phyloP scores from a whole-genome alignment of 1,140 invertebrate species.

The Drosophila triauraria region DNA sequence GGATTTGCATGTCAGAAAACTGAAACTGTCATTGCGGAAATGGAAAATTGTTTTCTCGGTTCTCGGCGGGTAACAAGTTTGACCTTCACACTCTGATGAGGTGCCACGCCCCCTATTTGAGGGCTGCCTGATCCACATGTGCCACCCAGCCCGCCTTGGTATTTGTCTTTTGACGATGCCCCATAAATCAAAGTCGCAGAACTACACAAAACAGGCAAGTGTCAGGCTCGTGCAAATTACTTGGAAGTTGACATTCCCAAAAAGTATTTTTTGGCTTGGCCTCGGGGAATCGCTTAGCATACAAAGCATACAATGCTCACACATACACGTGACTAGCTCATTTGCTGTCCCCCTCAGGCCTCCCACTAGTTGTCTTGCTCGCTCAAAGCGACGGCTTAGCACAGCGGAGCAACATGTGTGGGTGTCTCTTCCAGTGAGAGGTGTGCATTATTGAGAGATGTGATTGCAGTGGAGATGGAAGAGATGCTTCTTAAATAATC shows the following conservation, averaged over 20 bases:
- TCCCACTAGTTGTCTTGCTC: slow-evolving; percentile 10
- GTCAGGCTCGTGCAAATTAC: slow-evolving; percentile 80
- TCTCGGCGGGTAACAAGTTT: slow-evolving; percentile 47
- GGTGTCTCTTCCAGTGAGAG: slow-evolving; percentile 38
- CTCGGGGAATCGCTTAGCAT: slow-evolving; percentile 52
- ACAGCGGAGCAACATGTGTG: slow-evolving; percentile 73
- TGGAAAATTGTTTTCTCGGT: slow-evolving; percentile 48
- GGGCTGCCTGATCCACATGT: slow-evolving; percentile 23
- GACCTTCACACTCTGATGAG: slow-evolving; percentile 56
- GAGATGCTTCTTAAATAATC: neutral
- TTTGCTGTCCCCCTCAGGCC: slow-evolving; percentile 8
- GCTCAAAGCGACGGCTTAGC: slow-evolving; percentile 20
- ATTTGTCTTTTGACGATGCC: slow-evolving; percentile 41
- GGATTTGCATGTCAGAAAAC: slow-evolving; percentile 38
- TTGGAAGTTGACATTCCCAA: slow-evolving; percentile 70
- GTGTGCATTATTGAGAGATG: slow-evolving; percentile 6
- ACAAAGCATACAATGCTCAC: slow-evolving; percentile 11
- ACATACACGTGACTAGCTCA: neutral
- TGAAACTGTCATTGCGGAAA: slow-evolving; percentile 40
- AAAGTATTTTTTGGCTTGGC: slow-evolving; percentile 12
- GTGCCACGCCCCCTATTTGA: slow-evolving; percentile 36
- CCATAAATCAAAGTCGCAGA: slow-evolving; percentile 77
- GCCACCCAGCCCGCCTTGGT: neutral
- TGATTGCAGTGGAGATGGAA: neutral
- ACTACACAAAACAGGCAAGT: slow-evolving; percentile 73